Conservation (phyloP, 2,113 vertebrate species). For the Malurus melanocephalus region DNA sequence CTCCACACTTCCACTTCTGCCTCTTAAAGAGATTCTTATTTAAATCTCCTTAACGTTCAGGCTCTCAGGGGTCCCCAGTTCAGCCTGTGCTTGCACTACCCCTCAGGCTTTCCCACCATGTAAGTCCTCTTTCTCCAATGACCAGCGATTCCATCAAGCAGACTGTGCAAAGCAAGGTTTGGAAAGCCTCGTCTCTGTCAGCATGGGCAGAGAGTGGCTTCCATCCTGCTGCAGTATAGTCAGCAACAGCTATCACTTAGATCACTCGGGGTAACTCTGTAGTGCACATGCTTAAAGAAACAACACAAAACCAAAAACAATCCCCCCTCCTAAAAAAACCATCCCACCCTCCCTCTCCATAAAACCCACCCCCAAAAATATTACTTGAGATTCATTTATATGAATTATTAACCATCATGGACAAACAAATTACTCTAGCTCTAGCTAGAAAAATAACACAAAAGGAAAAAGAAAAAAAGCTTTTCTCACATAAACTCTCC, state of each 20-base stretch:
- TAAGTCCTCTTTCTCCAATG: background rate
- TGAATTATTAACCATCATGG: constrained; percentile 36
- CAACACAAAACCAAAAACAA: background rate
- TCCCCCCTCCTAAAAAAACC: background rate
- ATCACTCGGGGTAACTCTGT: constrained; percentile 24
- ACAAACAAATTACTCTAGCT: constrained; percentile 47
- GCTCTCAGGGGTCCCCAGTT: background rate
- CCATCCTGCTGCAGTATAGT: background rate
- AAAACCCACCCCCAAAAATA: constrained; percentile 16
- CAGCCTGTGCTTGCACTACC: background rate
- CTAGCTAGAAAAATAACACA: constrained; percentile 47
- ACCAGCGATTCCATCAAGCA: background rate
- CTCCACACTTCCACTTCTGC: background rate
- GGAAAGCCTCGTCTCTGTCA: background rate
- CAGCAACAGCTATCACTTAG: background rate
- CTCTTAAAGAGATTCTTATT: background rate
- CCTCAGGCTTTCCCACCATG: background rate
- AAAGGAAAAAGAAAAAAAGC: background rate
- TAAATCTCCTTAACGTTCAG: background rate
- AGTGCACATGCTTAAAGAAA: constrained; percentile 58
- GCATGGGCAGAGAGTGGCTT: background rate
- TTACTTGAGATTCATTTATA: constrained; percentile 52
- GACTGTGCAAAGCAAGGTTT: constrained; percentile 13
- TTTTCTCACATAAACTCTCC: constrained; percentile 16
- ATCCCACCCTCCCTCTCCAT: background rate